Evolutionary conservation across 2,888 invertebrate genomes (phyloP), one percentile per base, ranked within the genome.

Genomic region (Acanthoscelides obtectus): DNA sequence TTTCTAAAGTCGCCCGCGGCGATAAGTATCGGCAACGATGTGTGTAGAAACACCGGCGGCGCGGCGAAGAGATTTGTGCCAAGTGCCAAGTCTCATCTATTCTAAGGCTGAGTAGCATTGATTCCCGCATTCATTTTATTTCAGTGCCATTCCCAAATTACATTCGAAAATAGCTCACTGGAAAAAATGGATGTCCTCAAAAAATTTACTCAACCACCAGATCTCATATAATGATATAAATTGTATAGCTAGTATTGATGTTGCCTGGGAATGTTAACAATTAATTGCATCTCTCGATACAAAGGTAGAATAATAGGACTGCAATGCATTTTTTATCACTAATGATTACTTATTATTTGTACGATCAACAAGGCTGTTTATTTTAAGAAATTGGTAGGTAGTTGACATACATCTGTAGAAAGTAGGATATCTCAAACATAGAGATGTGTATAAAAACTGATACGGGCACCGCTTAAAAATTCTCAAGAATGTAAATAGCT

Each of bases 401-500:
- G 74, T 70, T 81, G 81, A 79, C 81, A 80, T 74, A 81, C 80
- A 79, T 81, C 79, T 77, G 74, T 77, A 78, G 80, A 81, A 81
- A 81, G 81, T 80, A 78, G 79, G 78, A 80, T 67, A 22, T 68
- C 64, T 67, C 66, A 45, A 12, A 45, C 12, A 17, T 45, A 45
- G 45, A 45, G 45, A 45, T 45, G 45, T 45, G 45, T 6, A 45
- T 45, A 45, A 3, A 45, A 45, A 45, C 5, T 45, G 45, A 45
- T 45, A 6, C 45, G 45, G 45, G 17, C 45, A 45, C 17, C 45
- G 45, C 45, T 45, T 45, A 45, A 45, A 45, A 6, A 17, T 45
- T 45, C 17, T 45, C 12, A 45, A 45, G 3, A 4, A 45, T 45
- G 45, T 12, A 45, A 45, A 45, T 45, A 45, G 45, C 45, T 45